A percentile compares a stretch with the other conserved stretches of the same genome.
These are phyloP conservation scores for Lemur catta DNA, from an alignment of 2,797 vertebrate species.

Conservation along the genomic window DNA sequence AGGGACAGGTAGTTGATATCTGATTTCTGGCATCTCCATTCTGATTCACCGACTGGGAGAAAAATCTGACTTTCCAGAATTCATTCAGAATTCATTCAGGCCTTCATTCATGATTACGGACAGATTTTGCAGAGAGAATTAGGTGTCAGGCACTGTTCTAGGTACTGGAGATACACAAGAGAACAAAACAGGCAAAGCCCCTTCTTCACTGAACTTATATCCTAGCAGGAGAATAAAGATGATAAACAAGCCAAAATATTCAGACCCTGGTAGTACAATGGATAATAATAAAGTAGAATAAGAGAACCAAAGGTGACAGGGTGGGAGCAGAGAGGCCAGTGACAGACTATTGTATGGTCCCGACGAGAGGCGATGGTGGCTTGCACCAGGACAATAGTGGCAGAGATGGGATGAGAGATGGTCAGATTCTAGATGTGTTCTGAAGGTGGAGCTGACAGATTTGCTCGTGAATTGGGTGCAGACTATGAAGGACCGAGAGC, in stretches of 20 bases:
- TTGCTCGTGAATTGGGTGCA: constrained; percentile 16
- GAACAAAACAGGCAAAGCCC: background rate
- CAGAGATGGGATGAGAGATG: background rate
- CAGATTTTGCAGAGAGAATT: background rate
- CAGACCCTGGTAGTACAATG: background rate
- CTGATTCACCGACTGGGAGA: background rate
- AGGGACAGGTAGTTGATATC: background rate
- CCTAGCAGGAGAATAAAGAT: background rate
- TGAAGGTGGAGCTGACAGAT: background rate
- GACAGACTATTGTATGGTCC: background rate
- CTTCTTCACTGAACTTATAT: background rate
- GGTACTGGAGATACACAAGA: background rate
- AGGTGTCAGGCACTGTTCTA: background rate
- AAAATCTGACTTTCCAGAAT: constrained; percentile 11
- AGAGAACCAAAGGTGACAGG: background rate
- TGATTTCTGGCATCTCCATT: constrained; percentile 37
- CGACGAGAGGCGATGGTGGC: background rate
- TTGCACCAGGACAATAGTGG: background rate
- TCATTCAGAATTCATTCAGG: background rate
- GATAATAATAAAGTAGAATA: background rate
- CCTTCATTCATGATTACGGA: background rate
- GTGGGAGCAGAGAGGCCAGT: background rate
- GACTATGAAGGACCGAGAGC: background rate
- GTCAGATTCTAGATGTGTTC: background rate
- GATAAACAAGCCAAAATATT: constrained; percentile 14